Percentiles rank a stretch among this genome's conserved stretches.
Evolutionary conservation across 2,113 vertebrate genomes (phyloP).

Genomic region (Thamnaconus septentrionalis): DNA sequence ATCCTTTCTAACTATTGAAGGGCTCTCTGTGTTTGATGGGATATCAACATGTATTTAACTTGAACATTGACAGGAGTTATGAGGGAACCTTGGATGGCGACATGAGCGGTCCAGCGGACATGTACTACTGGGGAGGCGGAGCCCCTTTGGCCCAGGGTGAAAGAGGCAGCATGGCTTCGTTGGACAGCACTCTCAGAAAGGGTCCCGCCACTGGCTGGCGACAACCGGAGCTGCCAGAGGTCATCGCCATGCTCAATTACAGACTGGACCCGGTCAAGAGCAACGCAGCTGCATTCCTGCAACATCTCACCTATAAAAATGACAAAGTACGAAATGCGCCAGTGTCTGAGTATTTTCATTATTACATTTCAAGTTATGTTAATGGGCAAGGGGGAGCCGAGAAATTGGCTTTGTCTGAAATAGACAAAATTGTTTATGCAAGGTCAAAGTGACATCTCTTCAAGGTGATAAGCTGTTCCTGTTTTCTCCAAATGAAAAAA

Average conservation of each 20-base stretch:
- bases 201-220: slow-evolving; percentile 81
- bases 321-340: slow-evolving; percentile 79
- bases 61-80: slow-evolving; percentile 81
- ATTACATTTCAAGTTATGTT: not conserved
- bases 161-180: slow-evolving; percentile 89
- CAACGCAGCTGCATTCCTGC: slow-evolving; percentile 93
- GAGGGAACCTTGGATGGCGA: slow-evolving; percentile 92
- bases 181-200: slow-evolving; percentile 92
- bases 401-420: not conserved
- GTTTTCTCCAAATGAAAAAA: not conserved
- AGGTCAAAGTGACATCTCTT: not conserved
- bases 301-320: slow-evolving; percentile 94
- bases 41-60: too few relatives aligned
- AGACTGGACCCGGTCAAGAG: slow-evolving; percentile 90
- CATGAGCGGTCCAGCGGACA: slow-evolving; percentile 78
- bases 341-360: not conserved
- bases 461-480: not conserved
- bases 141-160: slow-evolving; percentile 90
- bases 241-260: slow-evolving; percentile 95
- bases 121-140: slow-evolving; percentile 83
- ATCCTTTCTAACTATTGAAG: not conserved
- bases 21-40: not conserved
- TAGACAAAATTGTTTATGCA: too few relatives aligned
- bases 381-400: not conserved
- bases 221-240: slow-evolving; percentile 93